Base-by-base conservation (phyloP, 2,113 vertebrate species). In the Cisticola juncidis region DNA sequence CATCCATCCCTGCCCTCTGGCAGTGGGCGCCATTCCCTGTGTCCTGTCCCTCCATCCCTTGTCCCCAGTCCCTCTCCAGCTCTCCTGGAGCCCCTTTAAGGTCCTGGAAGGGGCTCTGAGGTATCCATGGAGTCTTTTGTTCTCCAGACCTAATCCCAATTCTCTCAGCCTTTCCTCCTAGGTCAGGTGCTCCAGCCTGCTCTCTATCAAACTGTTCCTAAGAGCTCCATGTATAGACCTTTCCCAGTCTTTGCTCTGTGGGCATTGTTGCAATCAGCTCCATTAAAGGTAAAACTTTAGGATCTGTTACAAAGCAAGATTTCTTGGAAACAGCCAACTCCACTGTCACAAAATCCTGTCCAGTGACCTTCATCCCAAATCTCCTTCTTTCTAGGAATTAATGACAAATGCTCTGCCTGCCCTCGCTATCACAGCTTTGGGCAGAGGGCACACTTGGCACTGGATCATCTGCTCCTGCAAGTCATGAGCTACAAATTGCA, bases 381-480 rank as follows among this genome's bases (percentile, higher is more conserved):
- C 66, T 82, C 47, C 64, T 66, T 78, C 90, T 92, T 94, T 95
- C 93, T 60, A 96, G 88, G 92, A 94, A 95, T 29, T 35, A 15
- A 45, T 44, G 71, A 48, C 64, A 47, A 80, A 58, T n/a, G 19
- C 51, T 47, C 36, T 3, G 15, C 71, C 62, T 22, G 71, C 51
- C 76, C 72, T 57, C 0, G 0, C 22, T 28, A 68, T 29, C 24
- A 29, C 0, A 1, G 66, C 60, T 81, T 71, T 1, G 18, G 3
- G 3, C 44, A 3, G 33, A 78, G 69, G 79, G 29, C 51, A 90
- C 82, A 20, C 31, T 68, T 91, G 31, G 81, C 73, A 76, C 33
- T 8, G 5, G 0, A 71, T 95, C 64, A 42, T 74, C 86, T 78
- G 80, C 92, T 97, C 81, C 88, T 81, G 54, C 81, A 60, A 90